Evolutionary conservation across 2,888 invertebrate genomes (phyloP), one percentile per base, ranked within the genome.

Genomic region (Meghimatium bilineatum): DNA sequence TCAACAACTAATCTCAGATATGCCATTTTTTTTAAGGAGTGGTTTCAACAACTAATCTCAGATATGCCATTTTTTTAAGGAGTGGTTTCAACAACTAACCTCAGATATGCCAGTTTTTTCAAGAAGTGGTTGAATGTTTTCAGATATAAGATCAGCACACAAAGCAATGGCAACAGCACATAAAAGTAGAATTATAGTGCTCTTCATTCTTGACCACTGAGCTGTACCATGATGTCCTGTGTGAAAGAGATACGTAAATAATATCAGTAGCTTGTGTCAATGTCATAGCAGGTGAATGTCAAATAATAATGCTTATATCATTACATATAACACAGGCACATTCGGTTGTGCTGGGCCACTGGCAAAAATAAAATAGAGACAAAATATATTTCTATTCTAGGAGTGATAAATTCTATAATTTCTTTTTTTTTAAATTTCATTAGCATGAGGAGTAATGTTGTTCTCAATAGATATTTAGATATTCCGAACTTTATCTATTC

Each of bases 171-270:
- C 87, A 5, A 89, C 87, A 0, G 92, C 90, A 80, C 89, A 89
- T 20, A 87, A 72, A 66, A 91, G 82, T 32, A 93, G 87, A 78
- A 93, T 92, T 1, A 91, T 32, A 1, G 88, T 83, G 83, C 92
- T 91, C 86, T 91, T 92, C 8, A 92, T 23, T 23, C 90, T 86
- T 12, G 91, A 91, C 93, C 93, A 93, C 85, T 92, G 91, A 6
- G 91, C 89, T 1, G 87, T 86, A 23, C 85, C 86, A 72, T 84
- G 80, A 56, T 82, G 78, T 69, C 71, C 80, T 77, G 36, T 17
- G 12, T 3, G 49, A 69, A 60, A 14, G 71, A 23, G 38, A 56
- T 14, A 56, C 10, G 17, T 56, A 20, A 29, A 49, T n/a, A 17
- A 49, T 20, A 44, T 44, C 44, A 44, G 5, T 44, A 44, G 12